Evolutionary conservation across 2,113 vertebrate species (phyloP).

Genomic region (Melanocharis versteri): DNA sequence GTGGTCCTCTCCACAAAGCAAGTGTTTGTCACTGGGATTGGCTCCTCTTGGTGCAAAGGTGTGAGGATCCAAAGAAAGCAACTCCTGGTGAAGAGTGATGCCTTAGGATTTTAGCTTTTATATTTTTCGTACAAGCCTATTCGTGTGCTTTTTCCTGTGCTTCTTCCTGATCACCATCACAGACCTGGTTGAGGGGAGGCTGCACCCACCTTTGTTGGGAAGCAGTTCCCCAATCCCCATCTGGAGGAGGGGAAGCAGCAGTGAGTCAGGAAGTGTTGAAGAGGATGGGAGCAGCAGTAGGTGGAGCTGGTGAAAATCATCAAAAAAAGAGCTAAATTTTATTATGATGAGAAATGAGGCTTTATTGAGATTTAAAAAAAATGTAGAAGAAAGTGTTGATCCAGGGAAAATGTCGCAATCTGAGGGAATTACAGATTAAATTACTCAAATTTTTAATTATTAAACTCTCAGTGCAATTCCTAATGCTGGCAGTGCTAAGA

Average conservation of each 20-base stretch:
- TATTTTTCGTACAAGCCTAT: too few relatives aligned
- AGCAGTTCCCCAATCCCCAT: neutral
- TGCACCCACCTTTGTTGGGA: neutral
- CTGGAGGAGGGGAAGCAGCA: neutral
- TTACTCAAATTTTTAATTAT: neutral
- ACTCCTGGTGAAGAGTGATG: too few relatives aligned
- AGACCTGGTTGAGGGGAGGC: neutral
- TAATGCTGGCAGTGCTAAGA: neutral
- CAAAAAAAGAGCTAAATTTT: neutral
- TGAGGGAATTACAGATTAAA: neutral
- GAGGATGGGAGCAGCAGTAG: neutral
- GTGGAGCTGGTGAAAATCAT: constrained; percentile 7
- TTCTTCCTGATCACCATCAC: neutral
- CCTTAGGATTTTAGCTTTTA: too few relatives aligned
- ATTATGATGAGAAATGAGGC: neutral
- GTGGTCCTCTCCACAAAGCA: neutral
- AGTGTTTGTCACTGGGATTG: too few relatives aligned
- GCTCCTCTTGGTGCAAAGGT: too few relatives aligned
- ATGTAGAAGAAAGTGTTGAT: neutral
- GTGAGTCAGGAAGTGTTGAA: neutral
- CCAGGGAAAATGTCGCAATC: neutral
- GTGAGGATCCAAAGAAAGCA: too few relatives aligned
- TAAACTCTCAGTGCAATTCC: neutral
- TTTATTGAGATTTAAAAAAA: neutral
- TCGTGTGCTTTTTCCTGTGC: neutral